phyloP scores from a whole-genome alignment of 92 coral and sea anemone species.

The Palythoa heliodiscus region DNA sequence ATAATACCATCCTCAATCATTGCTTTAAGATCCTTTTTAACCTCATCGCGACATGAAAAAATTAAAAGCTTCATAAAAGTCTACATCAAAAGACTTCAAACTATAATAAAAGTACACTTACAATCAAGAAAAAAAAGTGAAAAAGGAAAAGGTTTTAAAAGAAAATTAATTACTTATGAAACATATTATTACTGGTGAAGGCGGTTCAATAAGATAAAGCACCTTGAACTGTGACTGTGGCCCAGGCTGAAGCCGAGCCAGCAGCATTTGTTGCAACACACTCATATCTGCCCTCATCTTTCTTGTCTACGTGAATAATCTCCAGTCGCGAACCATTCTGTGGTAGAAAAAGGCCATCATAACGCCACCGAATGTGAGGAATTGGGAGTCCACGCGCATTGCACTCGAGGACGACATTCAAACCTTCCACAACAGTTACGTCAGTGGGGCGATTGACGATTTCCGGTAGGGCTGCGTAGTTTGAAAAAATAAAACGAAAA shows the following conservation, averaged over 20 bases:
- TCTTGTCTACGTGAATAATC: neutral
- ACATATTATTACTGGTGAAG: too few relatives aligned
- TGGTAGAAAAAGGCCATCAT: slow-evolving; percentile 15
- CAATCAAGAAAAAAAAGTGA: too few relatives aligned
- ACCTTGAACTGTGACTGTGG: slow-evolving; percentile 36
- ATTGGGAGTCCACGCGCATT: slow-evolving; percentile 32
- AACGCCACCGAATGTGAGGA: slow-evolving; percentile 38
- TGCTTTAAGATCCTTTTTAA: too few relatives aligned
- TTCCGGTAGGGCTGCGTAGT: neutral
- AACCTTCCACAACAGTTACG: slow-evolving; percentile 20
- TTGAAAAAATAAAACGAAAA: neutral
- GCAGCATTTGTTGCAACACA: slow-evolving; percentile 32
- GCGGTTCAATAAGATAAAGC: neutral
- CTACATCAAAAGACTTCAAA: too few relatives aligned
- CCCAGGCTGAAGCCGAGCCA: slow-evolving; percentile 18
- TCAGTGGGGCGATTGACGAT: slow-evolving; percentile 1
- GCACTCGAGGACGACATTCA: slow-evolving; percentile 33
- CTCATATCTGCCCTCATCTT: slow-evolving; percentile 33
- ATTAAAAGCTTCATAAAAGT: too few relatives aligned
- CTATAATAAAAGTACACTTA: too few relatives aligned
- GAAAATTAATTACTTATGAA: too few relatives aligned
- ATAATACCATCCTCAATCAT: too few relatives aligned
- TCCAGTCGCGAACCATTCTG: slow-evolving; percentile 39
- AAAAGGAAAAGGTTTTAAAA: too few relatives aligned
- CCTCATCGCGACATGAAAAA: too few relatives aligned